Evolutionary conservation across 2,113 vertebrate species (phyloP).

Genomic region (Aphyosemion australe): DNA sequence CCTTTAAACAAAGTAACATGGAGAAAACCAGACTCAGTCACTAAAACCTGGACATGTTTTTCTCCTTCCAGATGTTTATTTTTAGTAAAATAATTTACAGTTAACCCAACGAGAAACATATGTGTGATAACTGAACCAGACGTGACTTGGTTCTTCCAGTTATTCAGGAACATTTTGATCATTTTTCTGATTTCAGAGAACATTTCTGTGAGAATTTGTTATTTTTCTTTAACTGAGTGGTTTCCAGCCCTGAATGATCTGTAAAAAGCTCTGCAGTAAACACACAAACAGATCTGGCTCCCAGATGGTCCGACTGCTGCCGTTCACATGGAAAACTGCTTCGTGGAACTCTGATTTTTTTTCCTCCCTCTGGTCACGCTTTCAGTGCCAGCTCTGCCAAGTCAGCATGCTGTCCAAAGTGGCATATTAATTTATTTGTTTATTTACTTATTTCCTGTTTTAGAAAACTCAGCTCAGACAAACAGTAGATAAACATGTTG

Average conservation of each 20-base stretch:
- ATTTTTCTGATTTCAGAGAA: neutral
- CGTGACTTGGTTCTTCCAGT: too few relatives aligned
- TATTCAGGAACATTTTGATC: constrained; percentile 3
- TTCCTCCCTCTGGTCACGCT: constrained; percentile 4
- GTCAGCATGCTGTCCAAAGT: neutral
- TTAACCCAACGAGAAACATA: neutral
- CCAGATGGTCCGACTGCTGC: constrained; percentile 34
- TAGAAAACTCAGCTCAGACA: constrained; percentile 1
- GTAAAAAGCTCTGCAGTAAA: constrained; percentile 40
- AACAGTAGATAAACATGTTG: constrained; percentile 1
- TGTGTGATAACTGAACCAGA: neutral
- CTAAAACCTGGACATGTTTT: too few relatives aligned
- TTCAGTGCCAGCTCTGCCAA: constrained; percentile 8
- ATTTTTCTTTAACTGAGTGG: constrained; percentile 11
- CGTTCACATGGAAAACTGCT: constrained; percentile 39
- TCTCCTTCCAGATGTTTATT: too few relatives aligned
- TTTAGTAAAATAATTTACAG: neutral
- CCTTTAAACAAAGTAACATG: too few relatives aligned
- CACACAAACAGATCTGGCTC: constrained; percentile 46
- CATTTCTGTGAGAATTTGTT: neutral
- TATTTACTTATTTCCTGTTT: neutral
- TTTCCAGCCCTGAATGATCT: constrained; percentile 16
- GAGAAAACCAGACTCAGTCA: too few relatives aligned
- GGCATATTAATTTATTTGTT: neutral
- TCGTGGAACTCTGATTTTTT: constrained; percentile 24